These are phyloP conservation scores for Athalia rosae DNA, from an alignment of 2,888 invertebrate genomes.

Conservation along the genomic window DNA sequence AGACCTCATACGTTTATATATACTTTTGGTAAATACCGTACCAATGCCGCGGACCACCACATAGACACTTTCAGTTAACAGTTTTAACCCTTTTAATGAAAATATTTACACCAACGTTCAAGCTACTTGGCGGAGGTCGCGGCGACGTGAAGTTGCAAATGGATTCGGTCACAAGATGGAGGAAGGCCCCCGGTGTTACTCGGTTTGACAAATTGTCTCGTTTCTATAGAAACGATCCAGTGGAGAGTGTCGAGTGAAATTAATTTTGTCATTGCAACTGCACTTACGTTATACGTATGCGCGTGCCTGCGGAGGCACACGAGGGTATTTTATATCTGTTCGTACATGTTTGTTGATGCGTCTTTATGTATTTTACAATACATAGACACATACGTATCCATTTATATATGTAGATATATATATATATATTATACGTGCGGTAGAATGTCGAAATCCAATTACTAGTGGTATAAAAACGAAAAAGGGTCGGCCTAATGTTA, in stretches of 20 bases:
- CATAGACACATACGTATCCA: background rate
- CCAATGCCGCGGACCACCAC: too few species aligned
- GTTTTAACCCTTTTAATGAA: background rate
- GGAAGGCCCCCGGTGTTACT: background rate
- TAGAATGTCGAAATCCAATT: conserved; percentile 45
- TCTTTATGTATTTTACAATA: background rate
- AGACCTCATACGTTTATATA: too few species aligned
- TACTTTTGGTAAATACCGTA: too few species aligned
- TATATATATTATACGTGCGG: conserved; percentile 11
- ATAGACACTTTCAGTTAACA: too few species aligned
- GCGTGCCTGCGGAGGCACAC: too few species aligned
- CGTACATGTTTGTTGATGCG: background rate
- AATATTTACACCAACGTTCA: background rate
- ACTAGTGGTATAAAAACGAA: conserved; percentile 45
- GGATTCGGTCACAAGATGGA: background rate
- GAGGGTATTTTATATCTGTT: too few species aligned
- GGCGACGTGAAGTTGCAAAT: background rate
- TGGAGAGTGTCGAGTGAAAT: too few species aligned
- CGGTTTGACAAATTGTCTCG: background rate
- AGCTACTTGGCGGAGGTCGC: background rate
- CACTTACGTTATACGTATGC: too few species aligned
- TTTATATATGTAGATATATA: background rate
- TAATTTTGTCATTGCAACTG: too few species aligned
- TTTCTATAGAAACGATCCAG: too few species aligned
- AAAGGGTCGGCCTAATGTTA: conserved; percentile 45